These are phyloP conservation scores for Acrobasis suavella DNA, from an alignment of 2,888 invertebrate species.

Conservation along the genomic window DNA sequence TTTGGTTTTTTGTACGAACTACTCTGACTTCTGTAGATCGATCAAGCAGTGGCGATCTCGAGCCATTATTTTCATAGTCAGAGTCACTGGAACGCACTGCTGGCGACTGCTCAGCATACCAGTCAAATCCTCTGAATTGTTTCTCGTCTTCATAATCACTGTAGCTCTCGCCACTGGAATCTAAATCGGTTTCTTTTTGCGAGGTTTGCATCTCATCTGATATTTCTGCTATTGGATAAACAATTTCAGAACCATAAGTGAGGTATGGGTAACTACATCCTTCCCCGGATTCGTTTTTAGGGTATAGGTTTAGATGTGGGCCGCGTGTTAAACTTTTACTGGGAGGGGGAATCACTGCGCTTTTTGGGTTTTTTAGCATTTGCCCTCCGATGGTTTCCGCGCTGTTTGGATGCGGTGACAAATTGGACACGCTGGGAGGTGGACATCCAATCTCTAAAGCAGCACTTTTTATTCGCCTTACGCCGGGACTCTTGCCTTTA, in stretches of 20 bases:
- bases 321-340: conserved; percentile 87
- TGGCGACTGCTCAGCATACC: conserved; percentile 75
- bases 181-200: conserved; percentile 84
- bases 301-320: conserved; percentile 86
- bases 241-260: conserved; percentile 88
- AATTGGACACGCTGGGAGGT: conserved; percentile 85
- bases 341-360: conserved; percentile 85
- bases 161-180: conserved; percentile 83
- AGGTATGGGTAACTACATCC: conserved; percentile 88
- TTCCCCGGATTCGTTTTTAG: conserved; percentile 85
- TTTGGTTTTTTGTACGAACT: conserved; percentile 63
- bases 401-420: conserved; percentile 91
- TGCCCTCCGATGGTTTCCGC: conserved; percentile 89
- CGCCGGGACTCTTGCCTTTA: conserved; percentile 84
- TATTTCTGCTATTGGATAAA: conserved; percentile 93
- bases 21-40: conserved; percentile 71
- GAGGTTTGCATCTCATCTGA: conserved; percentile 89
- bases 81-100: conserved; percentile 83
- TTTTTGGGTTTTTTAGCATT: conserved; percentile 85
- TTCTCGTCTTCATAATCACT: conserved; percentile 85
- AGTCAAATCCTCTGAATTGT: conserved; percentile 77
- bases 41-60: conserved; percentile 86
- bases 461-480: conserved; percentile 86
- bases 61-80: conserved; percentile 86
- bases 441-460: conserved; percentile 88